Base-by-base conservation (phyloP, 2,113 vertebrate genomes). In the Arvicanthis niloticus region DNA sequence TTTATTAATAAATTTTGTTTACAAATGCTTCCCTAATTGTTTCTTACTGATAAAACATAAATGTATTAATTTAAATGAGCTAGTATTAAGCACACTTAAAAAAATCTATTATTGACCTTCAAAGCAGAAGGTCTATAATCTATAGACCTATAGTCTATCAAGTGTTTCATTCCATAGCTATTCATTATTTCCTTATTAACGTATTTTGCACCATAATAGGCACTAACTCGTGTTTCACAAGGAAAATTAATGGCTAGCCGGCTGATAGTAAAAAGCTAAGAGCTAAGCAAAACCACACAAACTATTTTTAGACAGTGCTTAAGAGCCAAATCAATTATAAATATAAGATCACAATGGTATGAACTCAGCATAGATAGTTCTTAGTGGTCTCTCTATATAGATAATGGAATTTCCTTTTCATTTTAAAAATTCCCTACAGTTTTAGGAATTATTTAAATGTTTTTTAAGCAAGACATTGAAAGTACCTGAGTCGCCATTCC, bases 381-480 rank as follows among this genome's bases (percentile, higher is more conserved):
- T 92, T 60, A 51, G 51, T 21, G 56, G 68, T 96, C 76, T 85
- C 0, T 65, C 56, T 65, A 7, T 67, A 68, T 56, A 70, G 56
- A 56, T n/a, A 40, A 53, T 17, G 22, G 34, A 40, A 40, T 26
- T 56, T 6, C 65, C 53, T 70, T 68, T 29, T 9, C 48, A 40
- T 56, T 76, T 76, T 45, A 16, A 68, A 34, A 68, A 2, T 31
- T 68, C 31, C 15, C 67, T 68, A 68, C 34, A 2, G 16, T 68
- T 93, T 68, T 91, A 91, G 94, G 11, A 37, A 81, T 89, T 93
- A 88, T 88, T 85, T 90, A 81, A 40, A 34, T 67, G 45, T 45
- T 40, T 84, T 86, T 48, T 16, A 85, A 67, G 15, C 60, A 65
- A 86, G 40, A 9, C 60, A 48, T 31, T 12, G 16, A 48, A 68